Base-by-base conservation (phyloP, 2,888 invertebrate genomes). In the Lasioglossum leucozonium region DNA sequence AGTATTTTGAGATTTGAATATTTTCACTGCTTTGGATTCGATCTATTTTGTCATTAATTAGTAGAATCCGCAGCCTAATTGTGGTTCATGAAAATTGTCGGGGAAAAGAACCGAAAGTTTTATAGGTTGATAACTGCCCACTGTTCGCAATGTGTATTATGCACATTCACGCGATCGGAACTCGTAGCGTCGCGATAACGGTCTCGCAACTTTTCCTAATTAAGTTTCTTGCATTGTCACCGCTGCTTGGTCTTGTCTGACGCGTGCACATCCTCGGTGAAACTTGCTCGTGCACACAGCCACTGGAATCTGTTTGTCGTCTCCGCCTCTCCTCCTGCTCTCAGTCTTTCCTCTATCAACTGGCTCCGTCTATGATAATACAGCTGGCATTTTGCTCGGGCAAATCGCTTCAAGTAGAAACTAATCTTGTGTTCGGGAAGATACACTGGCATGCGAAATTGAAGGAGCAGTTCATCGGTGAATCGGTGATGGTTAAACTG, bases 261-360 rank as follows among this genome's bases (percentile, higher is more conserved):
- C 26, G 16, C 30, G 30, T 30, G 62, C 30, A 30, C 30, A 30
- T 16, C 62, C 30, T 16, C 62, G 13, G 30, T 18, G 30, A 62
- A 62, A 62, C 62, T 62, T 62, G 62, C 62, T 62, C 62, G 62
- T 26, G 30, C 55, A 55, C 62, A 26, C 30, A 62, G 30, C 30
- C 55, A 26, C 4, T 26, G 55, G 26, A 62, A 62, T 62, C 62
- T 62, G 62, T 62, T 13, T 26, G 3, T 26, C 55, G 26, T 58
- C 26, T 26, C 26, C 11, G 55, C 47, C 18, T 58, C 55, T 58
- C n/a, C 26, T n/a, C 11, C n/a, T 26, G 4, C 47, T n/a, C 55
- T 58, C 55, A 26, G 26, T 58, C n/a, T 58, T 58, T 58, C 55
- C 26, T 58, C 26, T 58, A n/a, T 26, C 55, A 58, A 58, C 55